Evolutionary conservation across 2,113 vertebrate species (phyloP), one percentile per base, ranked within the genome.

Genomic region (Platanista minor): DNA sequence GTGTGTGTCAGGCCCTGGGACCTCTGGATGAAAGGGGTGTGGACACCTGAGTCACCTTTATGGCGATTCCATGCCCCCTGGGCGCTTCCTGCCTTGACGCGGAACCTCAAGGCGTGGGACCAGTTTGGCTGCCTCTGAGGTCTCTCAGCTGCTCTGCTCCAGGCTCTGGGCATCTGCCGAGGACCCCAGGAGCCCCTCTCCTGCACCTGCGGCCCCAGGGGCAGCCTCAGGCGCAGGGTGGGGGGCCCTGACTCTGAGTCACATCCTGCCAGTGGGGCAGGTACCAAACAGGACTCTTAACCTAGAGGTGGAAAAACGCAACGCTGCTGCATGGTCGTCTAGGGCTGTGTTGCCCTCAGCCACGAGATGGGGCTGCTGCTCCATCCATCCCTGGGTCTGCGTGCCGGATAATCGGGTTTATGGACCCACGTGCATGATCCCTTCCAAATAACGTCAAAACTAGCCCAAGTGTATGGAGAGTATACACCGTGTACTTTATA

Each of bases 281-380:
- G 81, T 3, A 3, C 17, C n/a, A 18, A 1, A 3, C 27, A 1
- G 17, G 75, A 23, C 82, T 54, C 23, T 3, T 6, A 6, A 6
- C 36, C 54, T 59, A 10, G 2, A 41, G 69, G 43, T 29, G 43
- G 67, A 13, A 72, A 71, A 41, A 39, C 0, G 7, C n/a, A 3
- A 1, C 0, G 8, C 27, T 3, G 6, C 74, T 0, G 0, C 27
- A 23, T 0, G 0, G 3, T 31, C 80, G n/a, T 12, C 61, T 33
- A n/a, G 43, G 90, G 54, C 46, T 15, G 2, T 18, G 29, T 39
- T 3, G 17, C 27, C 3, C 0, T 0, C 0, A 7, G 23, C 66
- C 57, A 11, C 10, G 3, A 66, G 83, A 18, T 27, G 83, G 39
- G 29, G 46, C 75, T 49, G 43, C 14, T 4, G 17, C 31, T 43